Evolutionary conservation across 2,797 vertebrate species (phyloP).

Genomic region (Psittacula echo): DNA sequence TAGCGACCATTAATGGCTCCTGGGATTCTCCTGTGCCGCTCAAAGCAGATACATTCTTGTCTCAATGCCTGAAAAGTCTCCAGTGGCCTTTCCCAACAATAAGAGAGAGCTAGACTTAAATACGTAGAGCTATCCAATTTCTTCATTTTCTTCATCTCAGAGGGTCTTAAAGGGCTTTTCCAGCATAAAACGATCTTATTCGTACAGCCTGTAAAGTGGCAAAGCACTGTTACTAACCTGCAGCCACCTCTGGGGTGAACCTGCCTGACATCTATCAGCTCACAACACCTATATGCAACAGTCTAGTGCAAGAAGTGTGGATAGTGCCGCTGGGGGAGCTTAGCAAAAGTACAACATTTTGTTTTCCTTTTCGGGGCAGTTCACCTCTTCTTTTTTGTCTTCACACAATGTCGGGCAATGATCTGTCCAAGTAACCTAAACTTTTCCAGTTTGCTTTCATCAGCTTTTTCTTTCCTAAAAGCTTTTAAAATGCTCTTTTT

Average conservation of each 20-base stretch:
- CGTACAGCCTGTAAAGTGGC: not conserved
- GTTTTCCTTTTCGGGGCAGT: not conserved
- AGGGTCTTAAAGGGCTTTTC: conserved; percentile 39
- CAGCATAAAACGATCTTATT: not conserved
- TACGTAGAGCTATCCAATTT: not conserved
- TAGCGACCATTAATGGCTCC: not conserved
- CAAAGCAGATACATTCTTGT: accelerated
- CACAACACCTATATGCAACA: not conserved
- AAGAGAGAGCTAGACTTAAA: not conserved
- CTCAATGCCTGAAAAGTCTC: not conserved
- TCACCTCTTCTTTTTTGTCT: not conserved
- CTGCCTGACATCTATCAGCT: not conserved
- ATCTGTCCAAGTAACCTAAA: not conserved
- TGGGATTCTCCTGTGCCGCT: not conserved
- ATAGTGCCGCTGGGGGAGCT: not conserved
- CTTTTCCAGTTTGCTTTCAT: conserved; percentile 18
- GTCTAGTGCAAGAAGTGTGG: not conserved
- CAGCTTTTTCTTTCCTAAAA: conserved; percentile 3
- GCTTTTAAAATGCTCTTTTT: conserved; percentile 12
- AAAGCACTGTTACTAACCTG: conserved; percentile 10
- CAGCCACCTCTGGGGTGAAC: not conserved
- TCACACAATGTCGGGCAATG: not conserved
- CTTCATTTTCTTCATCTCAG: not conserved
- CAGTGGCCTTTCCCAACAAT: not conserved
- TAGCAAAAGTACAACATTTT: not conserved